Base-by-base conservation (phyloP, 2,888 invertebrate genomes). In the Drosophila merina region DNA sequence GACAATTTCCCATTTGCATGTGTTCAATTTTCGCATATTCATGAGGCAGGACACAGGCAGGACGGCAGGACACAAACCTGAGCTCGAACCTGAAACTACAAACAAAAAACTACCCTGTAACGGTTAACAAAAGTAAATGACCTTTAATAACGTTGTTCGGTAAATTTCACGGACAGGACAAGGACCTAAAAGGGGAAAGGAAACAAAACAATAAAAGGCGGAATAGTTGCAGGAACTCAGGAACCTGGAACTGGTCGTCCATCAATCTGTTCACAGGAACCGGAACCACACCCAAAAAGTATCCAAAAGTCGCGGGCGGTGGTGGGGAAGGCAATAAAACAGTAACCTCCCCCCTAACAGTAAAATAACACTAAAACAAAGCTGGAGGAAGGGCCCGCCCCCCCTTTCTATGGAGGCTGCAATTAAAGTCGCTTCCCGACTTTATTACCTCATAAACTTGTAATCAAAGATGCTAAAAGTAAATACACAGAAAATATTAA, bases 361-460 rank as follows among this genome's bases (percentile, higher is more conserved):
- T 73, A 62, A 74, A 70, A 76, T 57, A 76, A 62, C 60, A 74
- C 57, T 71, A 71, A 72, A 68, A 45, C 47, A 63, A 63, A 64
- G 64, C 45, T 45, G 25, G 57, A n/a, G 31, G 36, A 31, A 7
- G 3, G 20, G 8, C 3, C 6, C 25, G 25, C 14, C 14, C 5
- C 6, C 25, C 30, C 14, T 6, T 45, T 63, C 51, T 47, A 33
- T 10, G 25, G 28, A 47, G 47, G 47, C 60, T 71, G 71, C 78
- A 79, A 79, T 79, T 79, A 78, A 81, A 78, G 64, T 33, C 52
- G 62, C 67, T 72, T 68, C 71, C 66, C 75, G 54, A 64, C 57
- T 81, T 79, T 79, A 81, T 81, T 76, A 54, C 71, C 56, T 73
- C 81, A 78, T 78, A 78, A 78, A 77, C 73, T 64, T 78, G 76